Evolutionary conservation across 2,113 vertebrate species (phyloP).

Genomic region (Phaethornis superciliosus): DNA sequence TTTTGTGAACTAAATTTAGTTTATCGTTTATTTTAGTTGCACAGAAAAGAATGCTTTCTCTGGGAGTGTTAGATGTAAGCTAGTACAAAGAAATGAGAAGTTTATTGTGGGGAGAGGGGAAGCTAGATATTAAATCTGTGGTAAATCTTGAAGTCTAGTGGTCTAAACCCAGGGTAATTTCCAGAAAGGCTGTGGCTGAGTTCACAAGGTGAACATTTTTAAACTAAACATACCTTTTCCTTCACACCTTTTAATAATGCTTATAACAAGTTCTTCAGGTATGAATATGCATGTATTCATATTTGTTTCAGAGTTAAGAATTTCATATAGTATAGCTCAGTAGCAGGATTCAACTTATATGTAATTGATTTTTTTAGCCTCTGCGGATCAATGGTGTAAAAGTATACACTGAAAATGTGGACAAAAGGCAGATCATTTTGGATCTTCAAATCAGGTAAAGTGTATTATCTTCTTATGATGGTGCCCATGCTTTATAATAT

Average conservation of each 20-base stretch:
- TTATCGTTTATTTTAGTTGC: background rate
- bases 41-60: background rate
- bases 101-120: background rate
- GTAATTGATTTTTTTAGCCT: conserved; percentile 79
- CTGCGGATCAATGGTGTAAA: conserved; percentile 95
- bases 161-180: background rate
- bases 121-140: background rate
- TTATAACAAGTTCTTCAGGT: background rate
- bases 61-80: background rate
- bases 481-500: background rate
- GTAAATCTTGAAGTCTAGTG: background rate
- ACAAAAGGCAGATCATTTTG: conserved; percentile 97
- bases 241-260: background rate
- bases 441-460: conserved; percentile 96
- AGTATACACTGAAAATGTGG: conserved; percentile 96
- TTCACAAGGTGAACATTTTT: background rate
- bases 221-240: background rate
- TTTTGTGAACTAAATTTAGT: background rate
- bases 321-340: background rate
- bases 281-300: background rate
- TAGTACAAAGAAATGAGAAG: background rate
- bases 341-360: background rate
- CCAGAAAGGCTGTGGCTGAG: background rate
- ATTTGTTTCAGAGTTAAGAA: background rate
- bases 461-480: background rate